Percentiles rank a stretch among this genome's conserved stretches.
phyloP scores from a whole-genome alignment of 2,113 vertebrate species.

The Urocitellus parryii region DNA sequence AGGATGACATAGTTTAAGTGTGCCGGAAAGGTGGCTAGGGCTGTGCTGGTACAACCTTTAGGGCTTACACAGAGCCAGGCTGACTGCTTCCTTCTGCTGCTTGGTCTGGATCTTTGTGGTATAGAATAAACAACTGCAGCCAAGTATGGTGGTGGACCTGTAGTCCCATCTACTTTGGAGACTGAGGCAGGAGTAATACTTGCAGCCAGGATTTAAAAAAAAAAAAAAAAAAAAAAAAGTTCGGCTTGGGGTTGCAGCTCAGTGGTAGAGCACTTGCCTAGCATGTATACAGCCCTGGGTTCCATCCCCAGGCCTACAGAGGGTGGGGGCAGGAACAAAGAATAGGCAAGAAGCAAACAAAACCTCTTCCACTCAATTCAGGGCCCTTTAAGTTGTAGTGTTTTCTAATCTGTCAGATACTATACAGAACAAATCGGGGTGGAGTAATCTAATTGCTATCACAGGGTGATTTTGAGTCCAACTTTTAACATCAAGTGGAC shows the following conservation, averaged over 20 bases:
- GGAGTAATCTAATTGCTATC: not conserved
- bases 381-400: not conserved
- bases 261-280: not conserved
- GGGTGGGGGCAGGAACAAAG: not conserved
- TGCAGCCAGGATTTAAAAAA: not conserved
- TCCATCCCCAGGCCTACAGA: not conserved
- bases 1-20: not conserved
- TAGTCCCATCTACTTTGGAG: not conserved
- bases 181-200: not conserved
- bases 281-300: not conserved
- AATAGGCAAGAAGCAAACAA: not conserved
- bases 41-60: not conserved
- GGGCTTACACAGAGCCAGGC: not conserved
- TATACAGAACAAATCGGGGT: not conserved
- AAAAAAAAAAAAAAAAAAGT: not conserved
- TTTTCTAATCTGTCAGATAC: not conserved
- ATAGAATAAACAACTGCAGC: slow-evolving; percentile 42
- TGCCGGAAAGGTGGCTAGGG: not conserved
- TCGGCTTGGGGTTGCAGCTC: not conserved
- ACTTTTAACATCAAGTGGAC: not conserved
- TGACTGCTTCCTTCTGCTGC: not conserved
- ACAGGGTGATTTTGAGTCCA: not conserved
- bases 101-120: not conserved
- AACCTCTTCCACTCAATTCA: not conserved
- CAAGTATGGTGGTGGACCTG: not conserved